Base-by-base conservation (phyloP, 2,888 invertebrate species). In the Bhutanitis thaidina region DNA sequence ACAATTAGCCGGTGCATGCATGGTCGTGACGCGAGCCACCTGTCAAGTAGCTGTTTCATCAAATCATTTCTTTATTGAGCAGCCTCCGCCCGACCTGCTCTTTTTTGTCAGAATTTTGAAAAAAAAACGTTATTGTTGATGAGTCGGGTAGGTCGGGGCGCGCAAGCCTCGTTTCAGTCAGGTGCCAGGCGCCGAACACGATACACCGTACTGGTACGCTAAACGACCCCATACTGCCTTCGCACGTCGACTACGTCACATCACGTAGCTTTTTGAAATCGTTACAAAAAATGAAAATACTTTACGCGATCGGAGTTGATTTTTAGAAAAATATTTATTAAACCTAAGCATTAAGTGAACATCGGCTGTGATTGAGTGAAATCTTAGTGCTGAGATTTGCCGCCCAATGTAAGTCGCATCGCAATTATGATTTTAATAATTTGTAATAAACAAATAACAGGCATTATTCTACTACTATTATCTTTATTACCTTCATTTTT, bases 51-150 rank as follows among this genome's bases (percentile, higher is more conserved):
- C 71, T 74, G 80, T 84, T 87, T 83, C 80, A 85, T 87, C 86
- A 88, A 89, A 89, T 88, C 87, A 86, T 88, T 85, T 85, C 83
- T 85, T 85, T 82, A 85, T 77, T 72, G 74, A 75, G 75, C 86
- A 87, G 84, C 77, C 83, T 87, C 84, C 72, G 67, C 67, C 64
- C 71, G 74, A 81, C 77, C 77, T 79, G 77, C 75, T 72, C 67
- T 80, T 84, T 75, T 87, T 87, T 86, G 73, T 78, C 71, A 69
- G 74, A 73, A 77, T 80, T 84, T 85, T 77, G 75, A 65, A 83
- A 87, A 82, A 82, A 64, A 60, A 75, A 74, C 80, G 79, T 81
- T 80, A 74, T 72, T 69, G 77, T 78, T 71, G 76, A 73, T 67
- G 69, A 77, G 74, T 88, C 71, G 87, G 85, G 84, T 87, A 88